Percentiles rank a stretch among this genome's conserved stretches.
Conservation (phyloP, 2,888 invertebrate species). For the Pimpla rufipes region DNA sequence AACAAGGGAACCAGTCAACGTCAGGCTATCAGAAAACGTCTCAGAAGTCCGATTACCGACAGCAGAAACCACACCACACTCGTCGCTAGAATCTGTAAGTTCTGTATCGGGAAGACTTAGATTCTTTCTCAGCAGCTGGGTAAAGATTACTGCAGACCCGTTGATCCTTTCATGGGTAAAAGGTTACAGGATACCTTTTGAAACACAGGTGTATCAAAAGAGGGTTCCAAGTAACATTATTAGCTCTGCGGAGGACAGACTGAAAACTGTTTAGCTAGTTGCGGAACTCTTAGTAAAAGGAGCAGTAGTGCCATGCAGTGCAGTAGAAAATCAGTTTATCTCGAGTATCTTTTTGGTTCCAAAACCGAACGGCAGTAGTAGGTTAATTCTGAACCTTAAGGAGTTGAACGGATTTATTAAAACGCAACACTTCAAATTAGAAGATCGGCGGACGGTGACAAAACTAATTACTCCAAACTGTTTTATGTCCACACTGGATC, state of each 20-base stretch:
- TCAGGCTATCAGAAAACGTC: not conserved
- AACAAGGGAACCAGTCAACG: not conserved
- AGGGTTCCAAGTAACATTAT: not conserved
- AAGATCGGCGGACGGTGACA: slow-evolving; percentile 12
- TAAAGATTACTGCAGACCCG: slow-evolving; percentile 27
- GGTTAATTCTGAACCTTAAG: slow-evolving; percentile 34
- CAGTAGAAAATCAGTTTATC: not conserved
- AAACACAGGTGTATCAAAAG: not conserved
- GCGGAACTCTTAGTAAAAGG: slow-evolving; percentile 14
- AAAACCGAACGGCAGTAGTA: not conserved
- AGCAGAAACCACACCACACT: not conserved
- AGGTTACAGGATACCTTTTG: slow-evolving; percentile 33
- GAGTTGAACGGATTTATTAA: slow-evolving; percentile 18
- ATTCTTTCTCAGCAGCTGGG: slow-evolving; percentile 21
- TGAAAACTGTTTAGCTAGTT: not conserved
- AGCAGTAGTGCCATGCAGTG: slow-evolving; percentile 5
- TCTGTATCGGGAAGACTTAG: slow-evolving; percentile 38
- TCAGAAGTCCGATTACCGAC: not conserved
- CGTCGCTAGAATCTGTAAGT: slow-evolving; percentile 24
- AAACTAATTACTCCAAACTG: not conserved
- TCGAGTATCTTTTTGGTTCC: slow-evolving; percentile 20
- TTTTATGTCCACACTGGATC: slow-evolving; percentile 35
- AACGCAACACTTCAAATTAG: slow-evolving; percentile 35
- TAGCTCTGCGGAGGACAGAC: slow-evolving; percentile 5
- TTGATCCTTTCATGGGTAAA: not conserved